These are phyloP conservation scores for Drosophila kuntzei DNA, from an alignment of 2,888 invertebrate species.

Conservation along the genomic window DNA sequence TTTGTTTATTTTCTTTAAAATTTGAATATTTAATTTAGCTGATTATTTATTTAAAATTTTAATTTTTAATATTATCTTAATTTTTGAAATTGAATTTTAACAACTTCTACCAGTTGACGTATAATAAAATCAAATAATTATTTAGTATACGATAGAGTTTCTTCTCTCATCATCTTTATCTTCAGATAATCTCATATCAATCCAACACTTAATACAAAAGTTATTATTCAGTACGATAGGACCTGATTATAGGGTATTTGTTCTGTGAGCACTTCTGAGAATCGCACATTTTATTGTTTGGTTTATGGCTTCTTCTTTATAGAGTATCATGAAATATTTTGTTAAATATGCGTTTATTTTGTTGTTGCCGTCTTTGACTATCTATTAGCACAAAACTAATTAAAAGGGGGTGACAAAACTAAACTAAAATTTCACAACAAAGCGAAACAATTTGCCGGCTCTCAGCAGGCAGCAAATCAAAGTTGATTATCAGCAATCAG, in stretches of 20 bases:
- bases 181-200: background rate
- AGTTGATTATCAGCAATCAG: constrained; percentile 57
- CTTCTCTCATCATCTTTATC: too few species aligned
- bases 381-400: constrained; percentile 62
- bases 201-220: background rate
- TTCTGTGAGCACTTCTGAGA: background rate
- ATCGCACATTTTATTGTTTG: background rate
- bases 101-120: too few species aligned
- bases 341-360: constrained; percentile 36
- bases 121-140: too few species aligned
- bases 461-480: constrained; percentile 51
- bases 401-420: constrained; percentile 57
- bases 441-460: constrained; percentile 29
- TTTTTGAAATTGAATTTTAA: too few species aligned
- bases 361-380: constrained; percentile 16
- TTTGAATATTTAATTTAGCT: too few species aligned
- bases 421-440: constrained; percentile 53
- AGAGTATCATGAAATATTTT: constrained; percentile 6
- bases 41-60: too few species aligned
- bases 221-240: background rate
- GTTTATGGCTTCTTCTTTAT: constrained; percentile 3
- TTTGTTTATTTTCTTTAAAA: too few species aligned
- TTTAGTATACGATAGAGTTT: too few species aligned
- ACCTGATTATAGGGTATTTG: background rate
- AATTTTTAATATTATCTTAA: too few species aligned